A percentile compares a stretch with the other conserved stretches of the same genome.
Conservation (phyloP, 1,140 invertebrate species). For the Drosophila willistoni region DNA sequence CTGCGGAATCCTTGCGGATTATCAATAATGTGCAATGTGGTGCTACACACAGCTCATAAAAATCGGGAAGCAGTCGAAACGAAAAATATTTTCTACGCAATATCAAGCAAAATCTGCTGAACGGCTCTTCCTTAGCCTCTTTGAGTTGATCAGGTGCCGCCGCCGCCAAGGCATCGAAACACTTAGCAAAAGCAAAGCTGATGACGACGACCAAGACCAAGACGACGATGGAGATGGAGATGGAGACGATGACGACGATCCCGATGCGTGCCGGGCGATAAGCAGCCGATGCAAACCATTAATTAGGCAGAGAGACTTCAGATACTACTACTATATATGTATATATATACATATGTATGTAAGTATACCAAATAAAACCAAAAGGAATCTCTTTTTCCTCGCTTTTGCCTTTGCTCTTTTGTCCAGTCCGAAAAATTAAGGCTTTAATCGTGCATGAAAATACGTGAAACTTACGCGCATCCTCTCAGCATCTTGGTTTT, state of each 20-base stretch:
- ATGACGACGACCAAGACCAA: slow-evolving; percentile 33
- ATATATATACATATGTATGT: too few relatives aligned
- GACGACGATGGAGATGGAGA: slow-evolving; percentile 25
- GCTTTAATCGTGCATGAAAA: slow-evolving; percentile 81
- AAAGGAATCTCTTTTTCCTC: slow-evolving; percentile 12
- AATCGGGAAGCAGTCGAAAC: slow-evolving; percentile 44
- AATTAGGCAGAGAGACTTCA: slow-evolving; percentile 71
- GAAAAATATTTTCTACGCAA: slow-evolving; percentile 70
- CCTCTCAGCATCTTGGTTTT: slow-evolving; percentile 29
- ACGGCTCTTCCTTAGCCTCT: slow-evolving; percentile 24
- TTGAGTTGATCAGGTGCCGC: slow-evolving; percentile 72
- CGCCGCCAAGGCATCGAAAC: slow-evolving; percentile 67
- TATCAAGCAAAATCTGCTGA: slow-evolving; percentile 20
- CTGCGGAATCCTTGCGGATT: slow-evolving; percentile 62
- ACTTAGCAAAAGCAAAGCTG: slow-evolving; percentile 72
- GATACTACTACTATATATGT: slow-evolving; percentile 64
- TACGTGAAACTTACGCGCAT: slow-evolving; percentile 77
- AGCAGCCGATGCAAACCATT: slow-evolving; percentile 79
- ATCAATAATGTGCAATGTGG: slow-evolving; percentile 80
- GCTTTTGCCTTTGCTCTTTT: slow-evolving; percentile 19
- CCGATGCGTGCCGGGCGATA: slow-evolving; percentile 76
- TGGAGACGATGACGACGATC: slow-evolving; percentile 43
- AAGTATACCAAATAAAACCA: not conserved
- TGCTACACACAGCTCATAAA: slow-evolving; percentile 61
- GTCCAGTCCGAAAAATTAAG: slow-evolving; percentile 65